Base-by-base conservation (phyloP, 2,888 invertebrate species). In the Lutraria lutraria region DNA sequence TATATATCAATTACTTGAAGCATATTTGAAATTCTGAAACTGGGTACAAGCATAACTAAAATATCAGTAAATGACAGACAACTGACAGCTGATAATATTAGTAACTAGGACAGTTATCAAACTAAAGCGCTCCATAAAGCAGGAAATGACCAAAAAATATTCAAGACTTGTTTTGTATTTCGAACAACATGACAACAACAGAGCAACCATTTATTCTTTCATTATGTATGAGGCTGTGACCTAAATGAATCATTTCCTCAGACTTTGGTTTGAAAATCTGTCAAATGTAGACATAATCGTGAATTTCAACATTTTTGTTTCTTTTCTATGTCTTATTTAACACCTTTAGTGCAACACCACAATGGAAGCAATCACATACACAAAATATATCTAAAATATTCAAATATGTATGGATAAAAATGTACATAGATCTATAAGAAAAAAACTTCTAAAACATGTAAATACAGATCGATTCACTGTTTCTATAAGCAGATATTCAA, bases 401-500 rank as follows among this genome's bases (percentile, higher is more conserved):
- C 34, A 83, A 43, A 83, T 72, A 83, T 72, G 25, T 34, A 29
- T 19, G 53, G 29, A 84, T 72, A 29, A 19, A 34, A 85, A 29
- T 85, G 54, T 56, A 60, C 60, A 60, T 19, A 21, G 25, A 79
- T 68, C 34, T 52, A 25, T 29, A 19, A 31, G 34, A 80, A 80
- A 56, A 52, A 34, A 29, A 60, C 13, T 80, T 43, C 85, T 79
- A 84, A 29, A 54, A 85, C 85, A 79, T 80, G 31, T 31, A 54
- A 31, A 43, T 31, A 34, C 34, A 85, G 79, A 60, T 52, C 43
- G 80, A 80, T 85, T 79, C 25, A 85, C 56, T 76, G 68, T 76
- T 76, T 85, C 85, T 60, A 79, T 34, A 80, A 80, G 85, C 85
- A 60, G 34, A 85, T 80, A 80, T 60, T 79, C 54, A 85, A 81